Evolutionary conservation across 2,113 vertebrate species (phyloP).

Genomic region (Myotis lucifugus): DNA sequence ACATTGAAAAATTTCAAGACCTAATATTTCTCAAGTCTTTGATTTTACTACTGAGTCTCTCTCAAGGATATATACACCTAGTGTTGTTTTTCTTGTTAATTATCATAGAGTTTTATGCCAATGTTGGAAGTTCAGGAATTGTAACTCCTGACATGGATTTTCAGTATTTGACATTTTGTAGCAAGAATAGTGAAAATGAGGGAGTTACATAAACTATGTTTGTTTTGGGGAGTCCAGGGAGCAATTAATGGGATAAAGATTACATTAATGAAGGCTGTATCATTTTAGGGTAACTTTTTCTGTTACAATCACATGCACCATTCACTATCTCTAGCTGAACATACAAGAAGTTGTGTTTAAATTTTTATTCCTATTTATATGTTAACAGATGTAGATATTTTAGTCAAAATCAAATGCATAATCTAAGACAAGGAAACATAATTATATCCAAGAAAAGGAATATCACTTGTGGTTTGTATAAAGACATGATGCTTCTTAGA

Average conservation of each 20-base stretch:
- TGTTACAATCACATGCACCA: not conserved
- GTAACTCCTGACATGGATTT: not conserved
- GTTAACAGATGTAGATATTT: slow-evolving; percentile 16
- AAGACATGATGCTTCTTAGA: not conserved
- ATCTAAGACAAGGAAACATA: slow-evolving; percentile 5
- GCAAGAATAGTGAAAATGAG: not conserved
- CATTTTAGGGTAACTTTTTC: not conserved
- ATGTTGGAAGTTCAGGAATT: not conserved
- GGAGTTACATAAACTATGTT: not conserved
- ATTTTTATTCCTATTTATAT: slow-evolving; percentile 29
- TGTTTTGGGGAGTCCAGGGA: not conserved
- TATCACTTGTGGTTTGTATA: not conserved
- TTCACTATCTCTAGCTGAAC: not conserved
- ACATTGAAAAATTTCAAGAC: not conserved
- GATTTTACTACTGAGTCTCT: not conserved
- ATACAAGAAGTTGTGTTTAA: not conserved
- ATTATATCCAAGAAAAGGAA: not conserved
- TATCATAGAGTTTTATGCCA: not conserved
- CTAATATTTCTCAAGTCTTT: not conserved
- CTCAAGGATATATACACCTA: not conserved
- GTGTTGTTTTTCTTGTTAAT: not conserved
- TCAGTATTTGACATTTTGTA: not conserved
- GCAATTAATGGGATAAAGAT: not conserved
- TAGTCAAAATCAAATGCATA: slow-evolving; percentile 31
- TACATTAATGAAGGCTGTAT: not conserved